Conservation (phyloP, 2,113 vertebrate genomes). For the Oceanites oceanicus region DNA sequence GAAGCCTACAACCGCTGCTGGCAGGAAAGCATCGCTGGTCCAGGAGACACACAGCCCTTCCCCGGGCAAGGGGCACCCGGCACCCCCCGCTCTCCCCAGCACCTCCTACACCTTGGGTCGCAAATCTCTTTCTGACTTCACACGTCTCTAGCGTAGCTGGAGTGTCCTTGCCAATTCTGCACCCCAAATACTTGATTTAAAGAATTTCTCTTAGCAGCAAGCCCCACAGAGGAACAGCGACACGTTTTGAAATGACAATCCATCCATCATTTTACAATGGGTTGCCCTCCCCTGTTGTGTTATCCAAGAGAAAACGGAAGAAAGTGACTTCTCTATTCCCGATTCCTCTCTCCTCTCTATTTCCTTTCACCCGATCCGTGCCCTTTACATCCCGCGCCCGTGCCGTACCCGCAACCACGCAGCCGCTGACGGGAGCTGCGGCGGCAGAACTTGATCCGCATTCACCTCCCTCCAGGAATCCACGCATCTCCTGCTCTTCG, state of each 20-base stretch:
- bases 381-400: fast-evolving
- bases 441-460: neutral
- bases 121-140: neutral
- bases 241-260: neutral
- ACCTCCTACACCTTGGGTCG: neutral
- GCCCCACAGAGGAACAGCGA: neutral
- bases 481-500: fast-evolving
- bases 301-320: neutral
- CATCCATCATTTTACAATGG: neutral
- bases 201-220: neutral
- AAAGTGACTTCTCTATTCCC: neutral
- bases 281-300: neutral
- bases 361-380: neutral
- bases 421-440: neutral
- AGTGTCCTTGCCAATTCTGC: neutral
- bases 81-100: neutral
- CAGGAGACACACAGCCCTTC: neutral
- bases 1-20: neutral
- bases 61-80: neutral
- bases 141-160: neutral
- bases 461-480: neutral
- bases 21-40: neutral
- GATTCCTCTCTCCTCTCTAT: neutral
- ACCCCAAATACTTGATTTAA: neutral
- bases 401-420: neutral